Evolutionary conservation across 2,797 vertebrate species (phyloP).

Genomic region (Sebastes flavidus): DNA sequence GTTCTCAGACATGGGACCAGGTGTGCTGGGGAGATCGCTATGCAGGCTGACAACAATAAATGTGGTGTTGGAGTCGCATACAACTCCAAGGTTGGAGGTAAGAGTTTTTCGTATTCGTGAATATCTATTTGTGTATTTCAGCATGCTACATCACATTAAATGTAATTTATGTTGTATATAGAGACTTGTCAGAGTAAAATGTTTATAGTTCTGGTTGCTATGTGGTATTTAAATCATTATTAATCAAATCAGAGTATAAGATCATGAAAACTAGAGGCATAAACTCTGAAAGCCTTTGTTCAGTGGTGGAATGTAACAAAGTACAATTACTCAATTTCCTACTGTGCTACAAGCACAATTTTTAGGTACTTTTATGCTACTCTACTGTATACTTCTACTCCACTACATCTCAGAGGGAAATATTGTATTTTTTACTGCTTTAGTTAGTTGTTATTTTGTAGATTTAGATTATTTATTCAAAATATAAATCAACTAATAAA

Average conservation of each 20-base stretch:
- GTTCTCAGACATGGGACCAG: constrained; percentile 92
- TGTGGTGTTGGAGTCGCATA: constrained; percentile 97
- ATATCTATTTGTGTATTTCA: background rate
- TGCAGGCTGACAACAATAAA: constrained; percentile 98
- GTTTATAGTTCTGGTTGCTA: too few relatives aligned
- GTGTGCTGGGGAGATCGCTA: constrained; percentile 97
- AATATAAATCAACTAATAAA: too few relatives aligned
- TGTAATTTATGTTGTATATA: background rate
- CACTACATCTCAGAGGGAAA: too few relatives aligned
- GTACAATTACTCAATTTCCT: too few relatives aligned
- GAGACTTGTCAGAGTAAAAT: background rate
- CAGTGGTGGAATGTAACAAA: too few relatives aligned
- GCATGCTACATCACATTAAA: background rate
- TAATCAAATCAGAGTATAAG: background rate
- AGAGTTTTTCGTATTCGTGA: constrained; percentile 11
- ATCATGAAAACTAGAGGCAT: background rate
- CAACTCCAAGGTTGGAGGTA: constrained; percentile 97
- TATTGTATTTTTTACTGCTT: too few relatives aligned
- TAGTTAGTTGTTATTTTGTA: too few relatives aligned
- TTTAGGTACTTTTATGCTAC: too few relatives aligned
- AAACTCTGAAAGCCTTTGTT: background rate
- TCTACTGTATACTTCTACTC: too few relatives aligned
- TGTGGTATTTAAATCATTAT: background rate
- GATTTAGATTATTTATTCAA: too few relatives aligned
- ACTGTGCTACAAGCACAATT: too few relatives aligned